These are phyloP conservation scores for Cryptus armator DNA, from an alignment of 2,888 invertebrate genomes.

Conservation along the genomic window DNA sequence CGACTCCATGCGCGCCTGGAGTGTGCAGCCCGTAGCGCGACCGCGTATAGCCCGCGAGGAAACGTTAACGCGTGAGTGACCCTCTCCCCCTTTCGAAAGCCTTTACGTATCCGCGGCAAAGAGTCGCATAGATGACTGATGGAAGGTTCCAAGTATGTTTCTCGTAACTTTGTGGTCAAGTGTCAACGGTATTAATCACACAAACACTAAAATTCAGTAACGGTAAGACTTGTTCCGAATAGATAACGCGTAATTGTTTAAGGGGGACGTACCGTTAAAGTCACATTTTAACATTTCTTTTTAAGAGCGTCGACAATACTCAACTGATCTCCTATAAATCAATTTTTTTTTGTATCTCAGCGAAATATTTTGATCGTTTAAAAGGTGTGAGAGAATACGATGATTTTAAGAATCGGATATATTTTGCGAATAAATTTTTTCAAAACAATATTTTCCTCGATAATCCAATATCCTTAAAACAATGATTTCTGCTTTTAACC, in stretches of 20 bases:
- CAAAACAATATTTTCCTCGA: no score
- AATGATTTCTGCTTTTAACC: background rate
- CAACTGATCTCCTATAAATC: background rate
- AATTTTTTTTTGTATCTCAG: background rate
- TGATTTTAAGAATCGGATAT: constrained; percentile 67
- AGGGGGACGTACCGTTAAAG: no score
- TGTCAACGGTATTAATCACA: no score
- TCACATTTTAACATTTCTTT: no score
- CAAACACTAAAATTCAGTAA: no score
- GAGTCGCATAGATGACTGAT: constrained; percentile 4
- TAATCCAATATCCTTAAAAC: background rate
- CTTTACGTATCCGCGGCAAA: constrained; percentile 1
- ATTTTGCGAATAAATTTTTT: background rate
- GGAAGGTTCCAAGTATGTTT: constrained; percentile 7
- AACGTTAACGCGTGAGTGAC: constrained; percentile 34
- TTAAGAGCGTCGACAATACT: no score
- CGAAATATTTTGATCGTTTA: background rate
- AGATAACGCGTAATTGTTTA: no score
- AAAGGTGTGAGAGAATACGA: background rate
- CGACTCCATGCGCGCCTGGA: constrained; percentile 42
- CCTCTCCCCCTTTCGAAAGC: constrained; percentile 17
- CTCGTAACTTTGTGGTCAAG: background rate
- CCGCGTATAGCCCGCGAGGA: constrained; percentile 36
- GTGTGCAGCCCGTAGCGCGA: constrained; percentile 35
- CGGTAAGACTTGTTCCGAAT: no score